Conservation (phyloP, 2,113 vertebrate genomes). For the Delphinapterus leucas region DNA sequence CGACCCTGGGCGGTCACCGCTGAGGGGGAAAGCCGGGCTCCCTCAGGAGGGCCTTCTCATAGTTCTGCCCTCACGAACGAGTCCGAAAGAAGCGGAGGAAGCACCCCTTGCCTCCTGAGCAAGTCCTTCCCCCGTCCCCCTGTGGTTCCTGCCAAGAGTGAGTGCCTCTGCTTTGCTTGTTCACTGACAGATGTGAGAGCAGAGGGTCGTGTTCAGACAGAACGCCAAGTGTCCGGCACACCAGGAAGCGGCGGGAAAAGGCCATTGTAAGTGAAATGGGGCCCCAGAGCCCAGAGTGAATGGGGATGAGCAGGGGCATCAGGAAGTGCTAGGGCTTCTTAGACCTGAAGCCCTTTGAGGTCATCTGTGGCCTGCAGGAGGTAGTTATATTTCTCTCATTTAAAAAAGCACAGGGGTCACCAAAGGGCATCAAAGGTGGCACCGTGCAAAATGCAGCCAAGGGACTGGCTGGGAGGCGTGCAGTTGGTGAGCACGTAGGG, state of each 20-base stretch:
- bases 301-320: neutral
- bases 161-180: constrained; percentile 73
- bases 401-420: neutral
- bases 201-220: constrained; percentile 78
- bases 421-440: neutral
- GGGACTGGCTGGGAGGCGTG: neutral
- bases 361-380: neutral
- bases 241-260: constrained; percentile 90
- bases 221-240: constrained; percentile 80
- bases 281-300: neutral
- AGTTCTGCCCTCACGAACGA: neutral
- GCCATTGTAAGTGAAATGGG: constrained; percentile 86
- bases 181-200: constrained; percentile 86
- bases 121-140: fast-evolving
- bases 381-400: neutral
- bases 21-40: neutral
- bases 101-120: neutral
- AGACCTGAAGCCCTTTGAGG: neutral
- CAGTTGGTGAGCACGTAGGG: neutral
- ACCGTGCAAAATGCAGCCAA: neutral
- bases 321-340: neutral
- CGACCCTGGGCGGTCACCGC: neutral
- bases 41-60: neutral
- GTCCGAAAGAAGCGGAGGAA: neutral
- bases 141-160: constrained; percentile 19